Evolutionary conservation across 1,140 invertebrate species (phyloP).

Genomic region (Helicoverpa zea): DNA sequence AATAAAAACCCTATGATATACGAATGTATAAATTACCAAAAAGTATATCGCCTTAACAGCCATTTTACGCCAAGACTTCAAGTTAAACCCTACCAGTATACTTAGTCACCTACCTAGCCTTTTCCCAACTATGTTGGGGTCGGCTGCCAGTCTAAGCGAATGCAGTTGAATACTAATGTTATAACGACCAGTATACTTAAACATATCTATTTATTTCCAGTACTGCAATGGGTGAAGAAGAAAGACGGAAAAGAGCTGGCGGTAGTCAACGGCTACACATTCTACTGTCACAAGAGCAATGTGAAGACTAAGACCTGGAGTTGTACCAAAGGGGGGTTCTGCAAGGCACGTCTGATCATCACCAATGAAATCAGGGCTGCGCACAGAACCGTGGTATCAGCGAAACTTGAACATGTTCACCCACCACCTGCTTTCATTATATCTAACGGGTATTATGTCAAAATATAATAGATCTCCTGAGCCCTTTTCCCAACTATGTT

Average conservation of each 20-base stretch:
- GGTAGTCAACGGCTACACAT: constrained; percentile 59
- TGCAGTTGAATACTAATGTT: too few species aligned
- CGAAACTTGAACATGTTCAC: constrained; percentile 54
- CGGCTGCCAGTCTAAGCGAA: too few species aligned
- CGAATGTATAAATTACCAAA: too few species aligned
- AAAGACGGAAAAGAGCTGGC: constrained; percentile 55
- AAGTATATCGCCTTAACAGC: too few species aligned
- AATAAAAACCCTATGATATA: too few species aligned
- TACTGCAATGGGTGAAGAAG: constrained; percentile 50
- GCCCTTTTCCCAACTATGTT: too few species aligned
- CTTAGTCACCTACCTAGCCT: too few species aligned
- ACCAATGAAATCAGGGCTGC: constrained; percentile 48
- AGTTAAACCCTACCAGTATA: not conserved
- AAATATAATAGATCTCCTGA: constrained; percentile 29
- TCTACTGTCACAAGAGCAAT: constrained; percentile 56
- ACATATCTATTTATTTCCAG: constrained; percentile 52
- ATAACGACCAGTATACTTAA: not conserved
- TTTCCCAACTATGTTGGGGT: too few species aligned
- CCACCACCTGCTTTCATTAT: constrained; percentile 59
- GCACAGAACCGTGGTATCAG: constrained; percentile 47
- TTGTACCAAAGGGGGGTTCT: constrained; percentile 60
- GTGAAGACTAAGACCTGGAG: constrained; percentile 54
- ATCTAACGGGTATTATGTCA: constrained; percentile 54
- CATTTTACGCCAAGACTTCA: too few species aligned
- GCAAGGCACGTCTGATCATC: constrained; percentile 58